phyloP scores from a whole-genome alignment of 2,888 invertebrate genomes.

The Drosophila nr. medialis region DNA sequence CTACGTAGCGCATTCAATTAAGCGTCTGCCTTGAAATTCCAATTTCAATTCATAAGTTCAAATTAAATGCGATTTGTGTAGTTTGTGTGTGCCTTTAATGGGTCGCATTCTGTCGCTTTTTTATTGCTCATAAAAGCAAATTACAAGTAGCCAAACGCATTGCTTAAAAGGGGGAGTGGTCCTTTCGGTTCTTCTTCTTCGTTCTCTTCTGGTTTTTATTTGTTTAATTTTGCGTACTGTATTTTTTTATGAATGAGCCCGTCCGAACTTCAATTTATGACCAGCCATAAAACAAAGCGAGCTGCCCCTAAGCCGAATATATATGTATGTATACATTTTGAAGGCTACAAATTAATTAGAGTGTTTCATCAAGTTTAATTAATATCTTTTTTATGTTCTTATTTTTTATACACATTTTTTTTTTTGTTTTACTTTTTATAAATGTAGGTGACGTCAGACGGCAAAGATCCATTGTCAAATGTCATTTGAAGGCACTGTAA shows the following conservation, averaged over 20 bases:
- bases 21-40: constrained; percentile 37
- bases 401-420: neutral
- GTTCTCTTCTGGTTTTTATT: neutral
- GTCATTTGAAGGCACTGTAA: constrained; percentile 37
- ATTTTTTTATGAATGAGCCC: constrained; percentile 29
- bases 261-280: constrained; percentile 55
- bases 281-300: constrained; percentile 34
- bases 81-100: constrained; percentile 37
- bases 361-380: constrained; percentile 59
- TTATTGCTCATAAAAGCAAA: constrained; percentile 64
- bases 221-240: constrained; percentile 28
- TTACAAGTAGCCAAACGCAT: constrained; percentile 38
- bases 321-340: constrained; percentile 17
- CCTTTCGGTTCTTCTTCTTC: neutral
- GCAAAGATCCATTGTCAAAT: constrained; percentile 50
- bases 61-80: constrained; percentile 51
- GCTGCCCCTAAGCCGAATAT: constrained; percentile 19
- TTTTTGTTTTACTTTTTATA: constrained; percentile 3
- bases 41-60: constrained; percentile 59
- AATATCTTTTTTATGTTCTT: constrained; percentile 27
- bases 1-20: constrained; percentile 42
- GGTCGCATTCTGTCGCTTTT: constrained; percentile 38
- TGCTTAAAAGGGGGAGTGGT: constrained; percentile 15
- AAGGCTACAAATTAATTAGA: constrained; percentile 61
- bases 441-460: constrained; percentile 44